phyloP scores from a whole-genome alignment of 2,888 invertebrate species.

The Elaeidobius kamerunicus region DNA sequence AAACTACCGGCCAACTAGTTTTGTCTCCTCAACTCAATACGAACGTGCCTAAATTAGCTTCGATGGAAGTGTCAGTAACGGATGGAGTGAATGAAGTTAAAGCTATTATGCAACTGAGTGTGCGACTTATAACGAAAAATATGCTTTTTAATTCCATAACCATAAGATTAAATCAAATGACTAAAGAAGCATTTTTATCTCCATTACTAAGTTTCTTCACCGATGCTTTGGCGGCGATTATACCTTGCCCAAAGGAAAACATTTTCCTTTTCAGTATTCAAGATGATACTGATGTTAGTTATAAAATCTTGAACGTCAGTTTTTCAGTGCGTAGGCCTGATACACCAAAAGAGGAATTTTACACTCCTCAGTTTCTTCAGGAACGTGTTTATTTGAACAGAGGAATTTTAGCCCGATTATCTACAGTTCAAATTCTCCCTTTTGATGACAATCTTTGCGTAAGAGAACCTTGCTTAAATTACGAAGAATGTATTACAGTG shows the following conservation, averaged over 20 bases:
- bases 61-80: slow-evolving; percentile 90
- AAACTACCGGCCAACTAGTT: slow-evolving; percentile 77
- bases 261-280: slow-evolving; percentile 90
- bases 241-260: slow-evolving; percentile 88
- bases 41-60: slow-evolving; percentile 89
- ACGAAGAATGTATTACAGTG: slow-evolving; percentile 87
- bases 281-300: slow-evolving; percentile 87
- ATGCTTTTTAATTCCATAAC: slow-evolving; percentile 95
- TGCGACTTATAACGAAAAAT: slow-evolving; percentile 87
- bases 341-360: slow-evolving; percentile 74
- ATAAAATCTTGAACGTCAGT: slow-evolving; percentile 88
- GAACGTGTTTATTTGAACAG: slow-evolving; percentile 93
- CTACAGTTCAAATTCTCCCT: slow-evolving; percentile 86
- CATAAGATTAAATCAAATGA: slow-evolving; percentile 89
- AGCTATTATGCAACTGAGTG: slow-evolving; percentile 87
- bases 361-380: slow-evolving; percentile 83
- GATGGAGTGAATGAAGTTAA: slow-evolving; percentile 93
- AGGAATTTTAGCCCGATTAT: slow-evolving; percentile 78
- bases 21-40: slow-evolving; percentile 92
- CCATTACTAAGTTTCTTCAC: slow-evolving; percentile 84
- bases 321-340: slow-evolving; percentile 86
- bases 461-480: slow-evolving; percentile 91
- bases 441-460: slow-evolving; percentile 97
- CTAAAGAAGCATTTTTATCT: slow-evolving; percentile 86
- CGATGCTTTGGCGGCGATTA: slow-evolving; percentile 87